Evolutionary conservation across 2,888 invertebrate genomes (phyloP).

Genomic region (Limnephilus auricula): DNA sequence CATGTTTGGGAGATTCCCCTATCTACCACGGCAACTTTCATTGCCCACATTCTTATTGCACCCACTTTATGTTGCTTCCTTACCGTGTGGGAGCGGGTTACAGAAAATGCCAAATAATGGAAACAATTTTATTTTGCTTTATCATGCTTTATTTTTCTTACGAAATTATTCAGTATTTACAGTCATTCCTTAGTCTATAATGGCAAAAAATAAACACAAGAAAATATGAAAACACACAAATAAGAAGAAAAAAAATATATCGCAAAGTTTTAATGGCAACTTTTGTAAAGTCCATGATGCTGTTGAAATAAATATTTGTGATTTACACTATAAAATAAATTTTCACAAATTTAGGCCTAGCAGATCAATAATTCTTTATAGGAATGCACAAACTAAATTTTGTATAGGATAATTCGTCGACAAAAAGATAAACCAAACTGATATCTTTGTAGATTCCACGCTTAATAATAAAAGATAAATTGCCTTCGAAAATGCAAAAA

Average conservation of each 20-base stretch:
- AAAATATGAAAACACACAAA: background rate
- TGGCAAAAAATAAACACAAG: background rate
- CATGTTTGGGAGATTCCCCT: too few relatives aligned
- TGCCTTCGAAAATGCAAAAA: background rate
- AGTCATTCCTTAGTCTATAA: constrained; percentile 2
- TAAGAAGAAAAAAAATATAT: background rate
- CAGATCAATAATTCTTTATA: background rate
- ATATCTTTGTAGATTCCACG: background rate
- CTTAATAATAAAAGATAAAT: background rate
- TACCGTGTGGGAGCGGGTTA: background rate
- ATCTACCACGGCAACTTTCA: too few relatives aligned
- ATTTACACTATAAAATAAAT: background rate
- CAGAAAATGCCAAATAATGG: background rate
- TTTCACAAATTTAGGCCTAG: background rate
- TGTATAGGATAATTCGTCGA: background rate
- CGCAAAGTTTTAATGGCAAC: background rate
- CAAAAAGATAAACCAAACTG: background rate
- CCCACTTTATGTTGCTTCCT: too few relatives aligned
- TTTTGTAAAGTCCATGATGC: background rate
- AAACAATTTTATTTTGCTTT: background rate
- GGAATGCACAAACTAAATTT: background rate
- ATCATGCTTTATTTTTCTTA: background rate
- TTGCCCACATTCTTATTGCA: too few relatives aligned
- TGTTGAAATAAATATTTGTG: background rate
- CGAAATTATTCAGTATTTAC: background rate